Evolutionary conservation across 2,888 invertebrate genomes (phyloP), one percentile per base, ranked within the genome.

Genomic region (Chymomyza caudatula): DNA sequence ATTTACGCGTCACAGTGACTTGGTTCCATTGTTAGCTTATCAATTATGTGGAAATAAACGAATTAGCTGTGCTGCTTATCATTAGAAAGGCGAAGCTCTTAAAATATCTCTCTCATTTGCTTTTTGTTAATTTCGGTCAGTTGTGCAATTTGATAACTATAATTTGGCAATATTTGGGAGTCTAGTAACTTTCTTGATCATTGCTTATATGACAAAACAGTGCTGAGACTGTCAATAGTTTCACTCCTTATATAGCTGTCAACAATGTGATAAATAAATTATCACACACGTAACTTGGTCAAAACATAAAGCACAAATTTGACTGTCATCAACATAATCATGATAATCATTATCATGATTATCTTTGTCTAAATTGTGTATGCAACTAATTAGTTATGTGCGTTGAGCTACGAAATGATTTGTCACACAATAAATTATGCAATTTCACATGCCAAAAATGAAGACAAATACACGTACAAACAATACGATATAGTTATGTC

Each of bases 391-490:
- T 78, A 37, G 29, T 37, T 37, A 37, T 37, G 8, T 37, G 60
- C n/a, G 19, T 20, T 22, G 19, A 20, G 51, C 11, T 15, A 5
- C 51, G 13, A 51, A 65, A 78, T 74, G 78, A 83, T 83, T 83
- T 85, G 82, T 83, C 85, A 77, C 82, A 85, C 81, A 71, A 83
- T 83, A 85, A 83, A 85, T 85, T 83, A 83, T 83, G 82, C 82
- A 83, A 83, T 83, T 83, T 76, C 78, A 81, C 68, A 77, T 78
- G 78, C 76, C 81, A 69, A 84, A 81, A 79, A 82, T 72, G 66
- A 74, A 85, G 85, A 85, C 60, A 44, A n/a, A 44, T 44, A 44
- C 44, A 15, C n/a, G 2, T 47, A 47, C n/a, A 47, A n/a, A 47
- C 19, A 43, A 13, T 13, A 13, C 3, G 13, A 2, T 19, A 47